Base-by-base conservation (phyloP, 2,797 vertebrate genomes). In the Avahi laniger region DNA sequence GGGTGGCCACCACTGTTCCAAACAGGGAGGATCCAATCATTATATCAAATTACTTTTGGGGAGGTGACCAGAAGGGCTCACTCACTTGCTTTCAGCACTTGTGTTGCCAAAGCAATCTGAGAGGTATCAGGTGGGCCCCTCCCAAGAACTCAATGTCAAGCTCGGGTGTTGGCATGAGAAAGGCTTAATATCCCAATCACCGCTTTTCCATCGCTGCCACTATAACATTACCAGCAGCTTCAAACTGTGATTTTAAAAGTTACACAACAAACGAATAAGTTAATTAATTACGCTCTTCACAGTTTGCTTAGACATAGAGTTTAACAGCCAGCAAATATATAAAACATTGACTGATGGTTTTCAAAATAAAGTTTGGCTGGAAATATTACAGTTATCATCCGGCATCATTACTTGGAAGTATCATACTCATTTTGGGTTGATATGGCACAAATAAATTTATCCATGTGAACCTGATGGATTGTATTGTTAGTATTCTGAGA, bases 301-400 rank as follows among this genome's bases (percentile, higher is more conserved):
- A 14, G n/a, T 75, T 88, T 94, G 18, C 20, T 82, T 79, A 65
- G 61, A 35, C 50, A 69, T 82, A 82, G 61, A 88, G 88, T 63
- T 91, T 93, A 87, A 90, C 13, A 93, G 65, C 5, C 8, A 80
- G 14, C 78, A 87, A 95, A 61, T 30, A 90, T 24, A 24, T 63
- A 59, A 95, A 81, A 90, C n/a, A 82, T 11, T 59, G 24, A 88
- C 12, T 10, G 35, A 84, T 38, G 24, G 72, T 33, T 84, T 91
- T 67, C 85, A 88, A 92, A 94, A 84, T 75, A 93, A 83, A 73
- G 26, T 70, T 86, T 95, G 65, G 15, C 65, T 83, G 10, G 41
- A 94, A 92, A 84, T 79, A 92, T 61, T 84, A 96, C 1, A 91
- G 24, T 82, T 30, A 82, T n/a, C 38, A 80, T 76, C 13, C 11